Base-by-base conservation (phyloP, 2,113 vertebrate genomes). In the Labeo rohita region DNA sequence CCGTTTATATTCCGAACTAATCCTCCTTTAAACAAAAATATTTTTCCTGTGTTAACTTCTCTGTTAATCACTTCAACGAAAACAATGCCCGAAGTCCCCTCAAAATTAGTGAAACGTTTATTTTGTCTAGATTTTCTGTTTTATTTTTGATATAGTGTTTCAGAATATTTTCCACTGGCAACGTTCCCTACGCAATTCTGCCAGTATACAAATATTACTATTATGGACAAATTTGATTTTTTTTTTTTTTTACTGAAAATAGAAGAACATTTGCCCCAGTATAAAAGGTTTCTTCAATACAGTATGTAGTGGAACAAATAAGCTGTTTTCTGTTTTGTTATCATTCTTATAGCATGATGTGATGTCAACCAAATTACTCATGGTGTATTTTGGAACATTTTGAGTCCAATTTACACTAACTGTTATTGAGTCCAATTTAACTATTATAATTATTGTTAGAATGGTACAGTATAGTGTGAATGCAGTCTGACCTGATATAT, bases 221-320 rank as follows among this genome's bases (percentile, higher is more conserved):
- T 77, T 85, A 39, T 65, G 66, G 83, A 23, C 12, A 39, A 85
- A 36, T 75, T 68, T 1, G 75, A 78, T 84, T 68, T 87, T 59
- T 59, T n/a, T 59, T 78, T 45, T 87, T 28, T 28, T 28, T 59
- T n/a, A 59, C 36, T 52, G 7, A 85, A 56, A 56, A 68, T 61
- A 77, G 28, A 86, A 43, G 36, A 45, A 43, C 18, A 61, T 61
- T 61, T 39, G 36, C 47, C 10, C 47, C 23, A n/a, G 78, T 63
- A 43, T 80, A 2, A 80, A 61, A 81, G 21, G 76, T 88, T 86
- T 89, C 78, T 65, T 70, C 72, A 66, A 93, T 89, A 89, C 87
- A 85, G 91, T 90, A 43, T 36, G 18, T 13, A 81, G 79, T 49
- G 43, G 43, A 49, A 81, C 79, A 49, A 66, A 34, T 66, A 34